Evolutionary conservation across 2,888 invertebrate genomes (phyloP), one percentile per base, ranked within the genome.

Genomic region (Sepiola atlantica): DNA sequence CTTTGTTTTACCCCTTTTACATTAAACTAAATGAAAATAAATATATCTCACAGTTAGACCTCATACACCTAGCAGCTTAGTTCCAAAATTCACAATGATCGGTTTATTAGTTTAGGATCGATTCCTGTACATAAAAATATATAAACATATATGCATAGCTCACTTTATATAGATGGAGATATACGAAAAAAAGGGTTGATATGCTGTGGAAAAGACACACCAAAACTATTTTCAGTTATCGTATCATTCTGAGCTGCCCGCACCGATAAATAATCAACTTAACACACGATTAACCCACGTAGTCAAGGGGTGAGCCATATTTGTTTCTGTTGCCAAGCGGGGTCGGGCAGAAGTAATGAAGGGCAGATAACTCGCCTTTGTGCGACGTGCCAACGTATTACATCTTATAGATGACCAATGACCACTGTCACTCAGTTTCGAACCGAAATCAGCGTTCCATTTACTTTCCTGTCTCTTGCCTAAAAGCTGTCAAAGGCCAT

Each of bases 331-430:
- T n/a, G n/a, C 16, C 14, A 77, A n/a, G n/a, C 77, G n/a, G n/a
- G 77, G n/a, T n/a, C 77, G n/a, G 77, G n/a, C n/a, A 77, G 77
- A 77, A 32, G n/a, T 77, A 16, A 77, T 32, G 77, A 77, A n/a
- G 77, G 77, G 77, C 77, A 77, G 77, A 77, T 77, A 77, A 77
- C 77, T 77, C n/a, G n/a, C 77, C 77, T 77, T 77, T 77, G 32
- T 77, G n/a, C n/a, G 4, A 28, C 28, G 61, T 10, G 61, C 61
- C 61, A 61, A 61, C 61, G 28, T 77, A 1, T 32, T 18, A 2
- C n/a, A 32, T 77, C 77, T 77, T n/a, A 77, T 77, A 77, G 77
- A 77, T 77, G n/a, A 77, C n/a, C 77, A 77, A 77, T 77, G n/a
- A 77, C n/a, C 77, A 77, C 14, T 77, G 77, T 77, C 77, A 77